These are phyloP conservation scores for Pristionchus entomophagus DNA, from an alignment of 2,888 invertebrate genomes.

Conservation along the genomic window DNA sequence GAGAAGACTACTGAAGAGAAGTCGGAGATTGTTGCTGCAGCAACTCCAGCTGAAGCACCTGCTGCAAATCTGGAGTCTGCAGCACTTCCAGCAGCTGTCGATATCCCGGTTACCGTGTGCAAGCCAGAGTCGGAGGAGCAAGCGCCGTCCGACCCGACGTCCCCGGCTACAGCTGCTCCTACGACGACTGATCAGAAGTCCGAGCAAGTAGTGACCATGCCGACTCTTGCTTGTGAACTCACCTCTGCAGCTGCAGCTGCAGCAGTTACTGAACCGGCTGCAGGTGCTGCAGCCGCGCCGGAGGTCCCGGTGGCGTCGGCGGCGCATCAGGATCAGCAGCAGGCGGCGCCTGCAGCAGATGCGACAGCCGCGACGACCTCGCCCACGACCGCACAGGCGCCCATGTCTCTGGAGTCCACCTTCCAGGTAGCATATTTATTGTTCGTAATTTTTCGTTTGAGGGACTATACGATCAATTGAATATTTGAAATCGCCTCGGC, in stretches of 20 bases:
- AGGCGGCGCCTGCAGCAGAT: background rate
- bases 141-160: background rate
- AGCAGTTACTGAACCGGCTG: background rate
- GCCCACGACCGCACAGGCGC: slow-evolving; percentile 19
- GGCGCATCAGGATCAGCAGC: slow-evolving; percentile 6
- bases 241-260: too few relatives aligned
- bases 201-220: too few relatives aligned
- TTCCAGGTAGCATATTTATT: background rate
- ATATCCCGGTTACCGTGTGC: background rate
- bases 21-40: too few relatives aligned
- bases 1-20: background rate
- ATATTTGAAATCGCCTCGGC: background rate
- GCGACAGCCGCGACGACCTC: background rate
- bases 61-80: too few relatives aligned
- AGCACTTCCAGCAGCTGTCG: background rate
- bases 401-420: background rate
- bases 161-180: background rate
- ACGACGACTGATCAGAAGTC: too few relatives aligned
- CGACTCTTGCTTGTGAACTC: too few relatives aligned
- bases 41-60: too few relatives aligned
- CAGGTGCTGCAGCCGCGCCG: background rate
- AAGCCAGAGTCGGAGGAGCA: background rate
- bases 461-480: background rate
- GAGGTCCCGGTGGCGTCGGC: background rate
- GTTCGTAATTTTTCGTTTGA: background rate